A percentile compares a stretch with the other conserved stretches of the same genome.
Conservation (phyloP, 2,113 vertebrate genomes). For the Leuciscus idus region DNA sequence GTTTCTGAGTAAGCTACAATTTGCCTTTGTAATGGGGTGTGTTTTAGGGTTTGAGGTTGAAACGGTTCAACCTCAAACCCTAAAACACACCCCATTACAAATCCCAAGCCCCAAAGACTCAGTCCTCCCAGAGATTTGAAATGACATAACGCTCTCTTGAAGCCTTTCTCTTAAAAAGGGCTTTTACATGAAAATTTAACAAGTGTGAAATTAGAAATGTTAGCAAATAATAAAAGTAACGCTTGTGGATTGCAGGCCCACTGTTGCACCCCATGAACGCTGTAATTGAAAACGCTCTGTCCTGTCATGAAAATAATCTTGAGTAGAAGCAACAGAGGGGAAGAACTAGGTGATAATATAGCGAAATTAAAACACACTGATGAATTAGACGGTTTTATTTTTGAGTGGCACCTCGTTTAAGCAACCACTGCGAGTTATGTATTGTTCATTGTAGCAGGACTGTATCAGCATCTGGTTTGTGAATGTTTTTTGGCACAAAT, state of each 20-base stretch:
- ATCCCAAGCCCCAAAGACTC: not conserved
- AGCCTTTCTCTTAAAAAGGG: conserved; percentile 72
- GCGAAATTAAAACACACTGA: conserved; percentile 64
- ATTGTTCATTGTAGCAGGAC: conserved; percentile 17
- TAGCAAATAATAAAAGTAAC: conserved; percentile 67
- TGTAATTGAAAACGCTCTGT: conserved; percentile 76
- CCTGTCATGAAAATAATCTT: conserved; percentile 69
- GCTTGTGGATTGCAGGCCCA: conserved; percentile 57
- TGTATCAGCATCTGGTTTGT: conserved; percentile 6
- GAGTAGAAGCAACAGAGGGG: conserved; percentile 47
- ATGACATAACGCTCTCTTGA: conserved; percentile 66
- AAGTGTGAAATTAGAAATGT: conserved; percentile 83
- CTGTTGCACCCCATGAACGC: conserved; percentile 40
- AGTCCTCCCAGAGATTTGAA: conserved; percentile 45
- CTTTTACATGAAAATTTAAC: conserved; percentile 78
- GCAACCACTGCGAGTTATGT: not conserved
- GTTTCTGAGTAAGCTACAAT: not conserved
- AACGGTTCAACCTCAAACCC: not conserved
- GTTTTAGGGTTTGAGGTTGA: too few species aligned
- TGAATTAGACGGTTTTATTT: conserved; percentile 63
- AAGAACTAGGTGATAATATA: conserved; percentile 57
- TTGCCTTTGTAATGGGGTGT: too few species aligned
- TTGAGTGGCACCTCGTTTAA: conserved; percentile 64
- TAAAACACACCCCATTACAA: conserved; percentile 19
- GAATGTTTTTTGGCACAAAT: not conserved